phyloP scores from a whole-genome alignment of 2,888 invertebrate genomes.

The Anodontia alba region DNA sequence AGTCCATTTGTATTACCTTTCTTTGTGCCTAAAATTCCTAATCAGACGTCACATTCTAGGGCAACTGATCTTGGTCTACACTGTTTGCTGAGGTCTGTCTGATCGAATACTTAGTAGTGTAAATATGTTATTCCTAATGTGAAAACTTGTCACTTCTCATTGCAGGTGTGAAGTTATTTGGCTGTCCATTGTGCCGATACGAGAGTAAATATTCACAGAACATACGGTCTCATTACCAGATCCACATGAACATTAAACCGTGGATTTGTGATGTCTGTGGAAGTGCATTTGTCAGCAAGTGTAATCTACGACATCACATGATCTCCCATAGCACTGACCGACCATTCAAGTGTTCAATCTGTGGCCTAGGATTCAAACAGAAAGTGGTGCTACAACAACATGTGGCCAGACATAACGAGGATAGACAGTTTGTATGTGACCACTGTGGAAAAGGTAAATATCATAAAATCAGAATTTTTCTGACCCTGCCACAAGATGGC shows the following conservation, averaged over 20 bases:
- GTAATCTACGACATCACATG: conserved; percentile 11
- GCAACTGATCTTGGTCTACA: too few relatives aligned
- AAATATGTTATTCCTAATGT: too few relatives aligned
- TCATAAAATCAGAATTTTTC: too few relatives aligned
- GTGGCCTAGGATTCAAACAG: conserved; percentile 7
- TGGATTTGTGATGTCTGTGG: conserved; percentile 11
- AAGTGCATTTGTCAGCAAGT: conserved; percentile 9
- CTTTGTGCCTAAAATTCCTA: too few relatives aligned
- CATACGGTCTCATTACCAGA: not conserved
- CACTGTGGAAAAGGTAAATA: conserved; percentile 9
- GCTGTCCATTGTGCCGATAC: not conserved
- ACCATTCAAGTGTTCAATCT: not conserved
- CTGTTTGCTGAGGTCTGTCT: too few relatives aligned
- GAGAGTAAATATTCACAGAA: conserved; percentile 13
- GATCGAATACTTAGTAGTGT: too few relatives aligned
- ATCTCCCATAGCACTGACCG: not conserved
- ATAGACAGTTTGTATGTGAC: conserved; percentile 6
- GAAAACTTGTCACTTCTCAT: too few relatives aligned
- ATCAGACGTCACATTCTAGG: too few relatives aligned
- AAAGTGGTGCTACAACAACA: conserved; percentile 6
- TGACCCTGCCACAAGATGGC: too few relatives aligned
- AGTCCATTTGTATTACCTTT: too few relatives aligned
- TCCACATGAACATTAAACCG: conserved; percentile 2
- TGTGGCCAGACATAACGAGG: conserved; percentile 4
- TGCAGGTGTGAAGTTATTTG: conserved; percentile 3